Base-by-base conservation (phyloP, 2,113 vertebrate species). In the Tychaedon coryphoeus region DNA sequence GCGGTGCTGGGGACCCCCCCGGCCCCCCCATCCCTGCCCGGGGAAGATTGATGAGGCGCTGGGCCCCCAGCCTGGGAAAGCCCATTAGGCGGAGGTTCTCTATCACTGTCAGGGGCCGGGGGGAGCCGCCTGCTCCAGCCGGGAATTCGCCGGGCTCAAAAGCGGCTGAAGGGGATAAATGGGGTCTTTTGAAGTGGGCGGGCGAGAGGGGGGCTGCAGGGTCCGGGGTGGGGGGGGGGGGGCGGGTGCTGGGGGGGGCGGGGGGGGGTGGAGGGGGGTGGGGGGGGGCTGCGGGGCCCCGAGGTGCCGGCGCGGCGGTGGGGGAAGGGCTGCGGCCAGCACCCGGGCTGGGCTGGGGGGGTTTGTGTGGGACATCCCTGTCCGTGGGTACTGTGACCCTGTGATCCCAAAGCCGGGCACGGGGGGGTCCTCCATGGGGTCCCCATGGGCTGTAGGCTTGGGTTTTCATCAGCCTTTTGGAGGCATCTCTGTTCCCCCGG, bases 111-210 rank as follows among this genome's bases (percentile, higher is more conserved):
- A 98, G 90, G 81, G 90, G 86, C 88, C 65, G 88, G 94, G 90
- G 93, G 76, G 88, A 83, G 89, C 91, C 53, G 91, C 83, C 83
- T 71, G 83, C 50, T 74, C 71, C 77, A 76, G 88, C 85, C 92
- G 92, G 96, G 94, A 95, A 95, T 96, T 92, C 40, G 86, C 91
- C 23, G 70, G 65, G 66, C 79, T 93, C 90, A 91, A 96, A 92
- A 96, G 97, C 97, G 91, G 95, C 81, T 94, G 88, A 94, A 98
- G 97, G 97, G 97, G 98, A 98, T 96, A 95, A 93, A 94, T 92
- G 95, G 91, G 92, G 90, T 86, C 93, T 94, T 94, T 91, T 88
- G 90, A 87, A 90, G 79, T 86, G 88, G 72, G 85, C 62, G 83
- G 66, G 66, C 10, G 74, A 81, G 85, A 43, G 70, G 72, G 88